These are phyloP conservation scores for Urocyon cinereoargenteus DNA, from an alignment of 2,797 vertebrate genomes.

Conservation along the genomic window DNA sequence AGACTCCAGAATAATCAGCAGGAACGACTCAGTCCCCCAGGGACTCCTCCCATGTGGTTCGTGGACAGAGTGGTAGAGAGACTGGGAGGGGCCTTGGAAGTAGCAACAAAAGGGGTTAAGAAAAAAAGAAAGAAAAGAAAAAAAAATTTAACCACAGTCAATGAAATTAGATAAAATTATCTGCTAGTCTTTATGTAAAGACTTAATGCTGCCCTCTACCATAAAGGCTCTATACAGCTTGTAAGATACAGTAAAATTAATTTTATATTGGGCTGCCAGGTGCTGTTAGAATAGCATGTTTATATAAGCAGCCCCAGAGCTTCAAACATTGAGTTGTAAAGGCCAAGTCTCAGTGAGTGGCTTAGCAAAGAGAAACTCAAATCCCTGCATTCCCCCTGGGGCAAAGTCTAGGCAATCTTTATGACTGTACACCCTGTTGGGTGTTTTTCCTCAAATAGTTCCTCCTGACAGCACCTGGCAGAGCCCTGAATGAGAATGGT, in stretches of 20 bases:
- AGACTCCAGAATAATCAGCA: not conserved
- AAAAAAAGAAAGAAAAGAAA: not conserved
- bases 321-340: conserved; percentile 53
- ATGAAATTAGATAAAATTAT: conserved; percentile 79
- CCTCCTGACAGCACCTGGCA: not conserved
- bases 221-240: conserved; percentile 63
- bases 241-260: conserved; percentile 77
- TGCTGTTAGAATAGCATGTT: conserved; percentile 59
- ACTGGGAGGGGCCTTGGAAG: not conserved
- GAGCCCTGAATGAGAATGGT: not conserved
- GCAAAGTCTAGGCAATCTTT: conserved; percentile 41
- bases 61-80: not conserved
- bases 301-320: conserved; percentile 57
- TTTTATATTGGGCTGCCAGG: conserved; percentile 74
- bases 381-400: not conserved
- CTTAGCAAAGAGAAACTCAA: not conserved
- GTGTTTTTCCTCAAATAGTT: not conserved
- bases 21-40: not conserved
- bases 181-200: conserved; percentile 71
- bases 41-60: not conserved
- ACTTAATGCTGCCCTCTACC: conserved; percentile 54
- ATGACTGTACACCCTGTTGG: not conserved
- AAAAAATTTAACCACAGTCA: conserved; percentile 73
- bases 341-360: accelerated
- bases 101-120: conserved; percentile 47